Percentiles rank a stretch among this genome's conserved stretches.
Evolutionary conservation across 2,113 vertebrate species (phyloP).

Genomic region (Chroicocephalus ridibundus): DNA sequence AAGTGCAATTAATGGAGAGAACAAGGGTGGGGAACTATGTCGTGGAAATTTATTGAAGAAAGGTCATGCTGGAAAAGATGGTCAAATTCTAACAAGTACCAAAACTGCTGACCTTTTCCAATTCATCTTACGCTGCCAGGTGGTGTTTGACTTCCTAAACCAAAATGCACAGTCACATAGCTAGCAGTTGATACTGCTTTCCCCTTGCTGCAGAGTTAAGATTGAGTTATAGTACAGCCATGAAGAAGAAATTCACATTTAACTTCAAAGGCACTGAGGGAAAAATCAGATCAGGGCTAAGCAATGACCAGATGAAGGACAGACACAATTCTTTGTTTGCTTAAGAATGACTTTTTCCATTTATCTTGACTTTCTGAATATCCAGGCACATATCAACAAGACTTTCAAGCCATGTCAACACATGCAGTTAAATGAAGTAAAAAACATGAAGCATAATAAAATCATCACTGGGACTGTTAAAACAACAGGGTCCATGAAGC

Average conservation of each 20-base stretch:
- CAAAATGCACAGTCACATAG: neutral
- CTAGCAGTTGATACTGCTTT: neutral
- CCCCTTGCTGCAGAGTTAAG: neutral
- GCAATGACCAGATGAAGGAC: neutral
- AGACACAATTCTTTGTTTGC: neutral
- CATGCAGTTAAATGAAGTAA: neutral
- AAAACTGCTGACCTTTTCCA: neutral
- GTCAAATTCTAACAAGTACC: neutral
- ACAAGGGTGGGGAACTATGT: neutral
- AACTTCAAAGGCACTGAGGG: neutral
- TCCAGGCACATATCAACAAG: neutral
- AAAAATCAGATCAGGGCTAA: neutral
- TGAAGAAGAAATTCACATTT: neutral
- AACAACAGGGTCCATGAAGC: neutral
- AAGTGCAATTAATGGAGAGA: constrained; percentile 16
- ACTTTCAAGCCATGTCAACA: neutral
- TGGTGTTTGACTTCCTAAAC: neutral
- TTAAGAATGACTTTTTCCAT: neutral
- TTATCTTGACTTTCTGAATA: neutral
- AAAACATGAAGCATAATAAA: neutral
- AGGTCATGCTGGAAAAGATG: neutral
- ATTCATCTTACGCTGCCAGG: neutral
- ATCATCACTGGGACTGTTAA: neutral
- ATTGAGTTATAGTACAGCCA: neutral
- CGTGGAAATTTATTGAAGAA: constrained; percentile 3